Evolutionary conservation across 2,113 vertebrate species (phyloP).

Genomic region (Nannobrachium achirus): DNA sequence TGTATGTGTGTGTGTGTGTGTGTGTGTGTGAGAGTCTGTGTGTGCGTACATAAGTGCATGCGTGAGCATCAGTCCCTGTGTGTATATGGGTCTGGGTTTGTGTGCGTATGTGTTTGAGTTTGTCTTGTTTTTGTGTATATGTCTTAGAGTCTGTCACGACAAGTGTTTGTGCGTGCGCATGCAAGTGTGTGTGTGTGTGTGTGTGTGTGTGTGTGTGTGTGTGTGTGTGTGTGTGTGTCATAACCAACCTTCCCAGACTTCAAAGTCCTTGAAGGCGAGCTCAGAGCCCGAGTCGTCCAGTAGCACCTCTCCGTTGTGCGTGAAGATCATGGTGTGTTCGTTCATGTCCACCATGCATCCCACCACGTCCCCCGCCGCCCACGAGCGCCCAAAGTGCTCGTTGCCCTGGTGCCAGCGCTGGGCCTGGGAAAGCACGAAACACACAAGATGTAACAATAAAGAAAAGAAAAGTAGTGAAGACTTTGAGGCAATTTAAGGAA

Average conservation of each 20-base stretch:
- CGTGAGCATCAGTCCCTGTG: too few relatives aligned
- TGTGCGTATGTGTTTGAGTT: too few relatives aligned
- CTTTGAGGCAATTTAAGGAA: too few relatives aligned
- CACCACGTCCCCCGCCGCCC: constrained; percentile 90
- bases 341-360: constrained; percentile 97
- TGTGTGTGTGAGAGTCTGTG: background rate
- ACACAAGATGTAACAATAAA: too few relatives aligned
- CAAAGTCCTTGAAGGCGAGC: constrained; percentile 95
- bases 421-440: constrained; percentile 74
- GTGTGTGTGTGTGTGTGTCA: background rate
- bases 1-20: background rate
- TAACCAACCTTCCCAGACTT: constrained; percentile 87
- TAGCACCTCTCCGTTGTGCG: constrained; percentile 92
- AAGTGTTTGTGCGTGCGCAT: background rate
- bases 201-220: background rate
- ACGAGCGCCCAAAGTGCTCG: constrained; percentile 94
- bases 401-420: constrained; percentile 97
- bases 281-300: constrained; percentile 96
- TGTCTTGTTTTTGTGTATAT: too few relatives aligned
- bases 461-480: too few relatives aligned
- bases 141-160: background rate
- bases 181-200: background rate
- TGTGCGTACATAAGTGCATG: too few relatives aligned
- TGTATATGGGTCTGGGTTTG: background rate
- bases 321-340: constrained; percentile 96